Base-by-base conservation (phyloP, 1,140 invertebrate genomes). In the Drosophila busckii region DNA sequence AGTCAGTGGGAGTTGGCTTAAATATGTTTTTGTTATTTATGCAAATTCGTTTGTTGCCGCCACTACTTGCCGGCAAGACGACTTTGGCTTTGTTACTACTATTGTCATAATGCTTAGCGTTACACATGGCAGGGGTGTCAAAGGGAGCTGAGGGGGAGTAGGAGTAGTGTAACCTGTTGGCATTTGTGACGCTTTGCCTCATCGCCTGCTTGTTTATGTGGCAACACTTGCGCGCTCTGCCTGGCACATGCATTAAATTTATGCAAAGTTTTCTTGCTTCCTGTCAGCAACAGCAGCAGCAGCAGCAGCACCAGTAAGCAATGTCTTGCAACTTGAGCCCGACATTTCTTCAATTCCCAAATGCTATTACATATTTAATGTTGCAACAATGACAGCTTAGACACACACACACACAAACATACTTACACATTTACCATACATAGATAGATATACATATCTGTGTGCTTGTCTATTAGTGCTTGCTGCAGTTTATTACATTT, bases 1-100 rank as follows among this genome's bases (percentile, higher is more conserved):
- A 65, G 59, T 65, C 61, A 63, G 53, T 49, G 42, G 38, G 38
- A 54, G 56, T 58, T 61, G 64, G 63, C 75, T 80, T 80, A 80
- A 80, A 80, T 80, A 80, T 80, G 73, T 80, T 80, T 80, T 80
- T 80, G 68, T 80, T 80, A 80, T 80, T 80, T 80, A 80, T 80
- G 73, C 69, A 80, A 80, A 80, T 80, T 80, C 68, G 68, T 82
- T 80, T 80, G n/a, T 58, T 82, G 56, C 82, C 58, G 53, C 59
- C 44, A 44, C 52, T 12, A 35, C 28, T 34, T 40, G 20, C 40
- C 29, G 26, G 59, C 22, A 8, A 53, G 50, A n/a, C 70, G 48
- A 62, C 66, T 63, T 78, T 67, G 62, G 71, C 54, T 73, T 78
- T 80, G 68, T 82, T 80, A 60, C n/a, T n/a, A n/a, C n/a, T 80